Percentiles rank a stretch among this genome's conserved stretches.
Evolutionary conservation across 2,113 vertebrate species (phyloP).

Genomic region (Rissa tridactyla): DNA sequence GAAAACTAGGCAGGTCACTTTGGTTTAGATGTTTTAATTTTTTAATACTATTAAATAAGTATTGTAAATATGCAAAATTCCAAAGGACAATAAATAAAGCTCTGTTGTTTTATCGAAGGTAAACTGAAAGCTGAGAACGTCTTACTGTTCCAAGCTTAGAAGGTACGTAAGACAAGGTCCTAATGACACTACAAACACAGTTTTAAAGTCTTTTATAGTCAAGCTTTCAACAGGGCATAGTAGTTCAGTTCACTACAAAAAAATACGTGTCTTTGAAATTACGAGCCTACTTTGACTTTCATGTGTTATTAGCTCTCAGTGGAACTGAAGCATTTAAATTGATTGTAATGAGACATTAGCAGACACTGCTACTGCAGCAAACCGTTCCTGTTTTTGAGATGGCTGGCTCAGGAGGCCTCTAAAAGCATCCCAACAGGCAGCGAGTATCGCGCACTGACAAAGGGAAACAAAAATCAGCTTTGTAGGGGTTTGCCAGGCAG

Average conservation of each 20-base stretch:
- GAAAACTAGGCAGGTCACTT: background rate
- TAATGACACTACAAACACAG: background rate
- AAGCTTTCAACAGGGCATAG: background rate
- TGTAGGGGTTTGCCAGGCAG: background rate
- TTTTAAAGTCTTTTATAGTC: background rate
- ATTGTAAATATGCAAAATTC: background rate
- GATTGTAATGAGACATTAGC: slow-evolving; percentile 56
- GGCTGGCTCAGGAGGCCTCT: slow-evolving; percentile 21
- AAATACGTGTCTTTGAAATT: slow-evolving; percentile 31
- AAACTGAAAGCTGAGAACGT: background rate
- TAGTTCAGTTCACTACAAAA: slow-evolving; percentile 18
- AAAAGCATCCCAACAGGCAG: slow-evolving; percentile 27
- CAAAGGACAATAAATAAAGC: background rate
- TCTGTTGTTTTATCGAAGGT: background rate
- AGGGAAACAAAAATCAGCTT: background rate
- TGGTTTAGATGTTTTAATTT: background rate
- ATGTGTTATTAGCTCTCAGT: slow-evolving; percentile 52
- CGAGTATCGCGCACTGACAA: background rate
- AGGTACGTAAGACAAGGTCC: background rate
- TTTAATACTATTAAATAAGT: background rate
- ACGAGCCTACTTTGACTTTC: slow-evolving; percentile 31
- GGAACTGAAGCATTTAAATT: slow-evolving; percentile 50
- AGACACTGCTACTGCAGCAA: slow-evolving; percentile 34
- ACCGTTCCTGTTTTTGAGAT: slow-evolving; percentile 7
- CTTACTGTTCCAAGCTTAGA: background rate